These are phyloP conservation scores for Darevskia nairensis DNA, from an alignment of 2,797 vertebrate species.

Conservation along the genomic window DNA sequence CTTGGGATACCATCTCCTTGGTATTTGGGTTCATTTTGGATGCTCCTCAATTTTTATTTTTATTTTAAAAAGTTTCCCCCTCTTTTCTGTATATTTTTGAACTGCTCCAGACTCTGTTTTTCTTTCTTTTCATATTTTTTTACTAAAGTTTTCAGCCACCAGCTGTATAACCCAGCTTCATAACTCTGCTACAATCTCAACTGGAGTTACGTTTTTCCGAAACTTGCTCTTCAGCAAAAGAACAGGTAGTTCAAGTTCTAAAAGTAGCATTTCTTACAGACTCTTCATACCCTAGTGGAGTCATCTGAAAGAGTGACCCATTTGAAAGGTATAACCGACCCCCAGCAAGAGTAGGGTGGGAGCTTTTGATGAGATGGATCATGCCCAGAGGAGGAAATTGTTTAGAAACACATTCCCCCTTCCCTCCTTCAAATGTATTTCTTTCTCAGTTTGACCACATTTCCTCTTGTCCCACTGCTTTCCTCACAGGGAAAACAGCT, in stretches of 20 bases:
- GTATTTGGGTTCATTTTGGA: too few species aligned
- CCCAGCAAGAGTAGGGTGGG: background rate
- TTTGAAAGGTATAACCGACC: background rate
- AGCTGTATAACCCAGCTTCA: background rate
- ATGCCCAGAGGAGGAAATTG: background rate
- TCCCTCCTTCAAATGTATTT: background rate
- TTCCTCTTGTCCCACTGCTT: too few species aligned
- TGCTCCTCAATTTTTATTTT: too few species aligned
- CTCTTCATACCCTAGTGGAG: background rate
- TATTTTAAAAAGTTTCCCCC: too few species aligned
- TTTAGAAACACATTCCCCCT: background rate
- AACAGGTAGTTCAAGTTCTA: background rate
- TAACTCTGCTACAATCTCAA: background rate
- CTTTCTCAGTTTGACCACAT: background rate
- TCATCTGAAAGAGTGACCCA: too few species aligned
- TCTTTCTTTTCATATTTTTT: background rate
- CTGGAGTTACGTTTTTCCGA: background rate
- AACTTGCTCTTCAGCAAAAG: background rate
- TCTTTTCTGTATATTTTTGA: too few species aligned
- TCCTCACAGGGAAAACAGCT: too few species aligned
- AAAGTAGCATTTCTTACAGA: background rate
- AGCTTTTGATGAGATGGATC: background rate
- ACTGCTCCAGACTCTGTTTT: too few species aligned
- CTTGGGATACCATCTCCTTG: too few species aligned
- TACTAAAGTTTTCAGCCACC: background rate